phyloP scores from a whole-genome alignment of 2,113 vertebrate genomes.

The Calcarius ornatus region DNA sequence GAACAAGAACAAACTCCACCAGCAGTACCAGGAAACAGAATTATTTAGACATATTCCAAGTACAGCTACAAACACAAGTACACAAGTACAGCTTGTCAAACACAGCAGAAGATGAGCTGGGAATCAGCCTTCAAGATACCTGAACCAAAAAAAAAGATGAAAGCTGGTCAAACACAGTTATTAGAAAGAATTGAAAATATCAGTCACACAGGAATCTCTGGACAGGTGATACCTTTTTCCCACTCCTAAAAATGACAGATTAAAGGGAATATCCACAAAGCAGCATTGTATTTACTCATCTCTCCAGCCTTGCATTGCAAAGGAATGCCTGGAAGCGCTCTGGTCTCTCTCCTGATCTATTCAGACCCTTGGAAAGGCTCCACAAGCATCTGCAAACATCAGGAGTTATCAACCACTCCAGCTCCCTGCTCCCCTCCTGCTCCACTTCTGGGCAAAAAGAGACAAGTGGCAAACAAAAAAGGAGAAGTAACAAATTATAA shows the following conservation, averaged over 20 bases:
- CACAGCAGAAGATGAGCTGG: not conserved
- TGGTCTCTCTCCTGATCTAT: not conserved
- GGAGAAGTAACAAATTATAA: not conserved
- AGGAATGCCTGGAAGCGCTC: not conserved
- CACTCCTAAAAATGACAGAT: not conserved
- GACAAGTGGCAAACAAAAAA: not conserved
- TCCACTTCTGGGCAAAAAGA: not conserved
- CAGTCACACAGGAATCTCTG: not conserved
- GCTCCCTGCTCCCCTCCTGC: not conserved
- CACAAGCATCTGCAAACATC: not conserved
- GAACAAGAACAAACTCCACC: not conserved
- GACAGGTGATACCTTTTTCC: not conserved
- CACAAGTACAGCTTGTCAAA: not conserved
- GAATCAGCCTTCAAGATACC: not conserved
- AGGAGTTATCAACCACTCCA: not conserved
- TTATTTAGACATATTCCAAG: not conserved
- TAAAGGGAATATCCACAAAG: not conserved
- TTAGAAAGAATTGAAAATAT: not conserved
- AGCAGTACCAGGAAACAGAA: not conserved
- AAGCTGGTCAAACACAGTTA: not conserved
- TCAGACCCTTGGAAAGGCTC: not conserved
- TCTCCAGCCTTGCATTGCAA: not conserved
- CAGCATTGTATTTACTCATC: not conserved
- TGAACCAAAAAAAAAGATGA: not conserved
- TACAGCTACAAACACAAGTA: not conserved